Evolutionary conservation across 1,140 invertebrate genomes (phyloP).

Genomic region (Camponotus vicinus): DNA sequence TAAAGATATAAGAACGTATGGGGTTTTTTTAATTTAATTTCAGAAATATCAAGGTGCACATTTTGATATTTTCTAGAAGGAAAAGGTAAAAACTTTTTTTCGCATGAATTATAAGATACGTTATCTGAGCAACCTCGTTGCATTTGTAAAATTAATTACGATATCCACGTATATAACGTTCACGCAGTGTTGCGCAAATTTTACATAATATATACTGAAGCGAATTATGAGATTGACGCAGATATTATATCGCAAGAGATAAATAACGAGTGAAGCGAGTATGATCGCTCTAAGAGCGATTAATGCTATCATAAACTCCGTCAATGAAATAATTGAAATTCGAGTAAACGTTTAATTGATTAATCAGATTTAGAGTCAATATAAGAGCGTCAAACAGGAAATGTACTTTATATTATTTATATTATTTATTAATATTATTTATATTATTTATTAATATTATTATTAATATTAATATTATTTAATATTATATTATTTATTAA

Average conservation of each 20-base stretch:
- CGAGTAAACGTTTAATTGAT: too few relatives aligned
- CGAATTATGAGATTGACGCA: not conserved
- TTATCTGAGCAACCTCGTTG: conserved; percentile 40
- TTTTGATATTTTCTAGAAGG: not conserved
- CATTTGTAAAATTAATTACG: conserved; percentile 40
- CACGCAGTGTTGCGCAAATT: conserved; percentile 1
- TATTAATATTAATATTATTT: too few relatives aligned
- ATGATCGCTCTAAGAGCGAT: too few relatives aligned
- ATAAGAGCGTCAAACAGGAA: too few relatives aligned
- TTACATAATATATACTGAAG: not conserved
- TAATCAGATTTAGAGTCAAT: too few relatives aligned
- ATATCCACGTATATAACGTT: not conserved
- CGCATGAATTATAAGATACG: not conserved
- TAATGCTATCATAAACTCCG: too few relatives aligned
- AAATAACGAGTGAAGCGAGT: not conserved
- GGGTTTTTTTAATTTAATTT: not conserved
- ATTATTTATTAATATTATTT: too few relatives aligned
- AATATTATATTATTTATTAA: too few relatives aligned
- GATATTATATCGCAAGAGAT: not conserved
- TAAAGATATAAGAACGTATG: not conserved
- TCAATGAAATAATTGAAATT: too few relatives aligned
- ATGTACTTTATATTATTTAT: too few relatives aligned
- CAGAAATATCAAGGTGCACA: not conserved
- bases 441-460: too few relatives aligned
- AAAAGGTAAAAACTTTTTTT: conserved; percentile 20